Base-by-base conservation (phyloP, 2,797 vertebrate genomes). In the Ctenochaetus hawaiiensis region DNA sequence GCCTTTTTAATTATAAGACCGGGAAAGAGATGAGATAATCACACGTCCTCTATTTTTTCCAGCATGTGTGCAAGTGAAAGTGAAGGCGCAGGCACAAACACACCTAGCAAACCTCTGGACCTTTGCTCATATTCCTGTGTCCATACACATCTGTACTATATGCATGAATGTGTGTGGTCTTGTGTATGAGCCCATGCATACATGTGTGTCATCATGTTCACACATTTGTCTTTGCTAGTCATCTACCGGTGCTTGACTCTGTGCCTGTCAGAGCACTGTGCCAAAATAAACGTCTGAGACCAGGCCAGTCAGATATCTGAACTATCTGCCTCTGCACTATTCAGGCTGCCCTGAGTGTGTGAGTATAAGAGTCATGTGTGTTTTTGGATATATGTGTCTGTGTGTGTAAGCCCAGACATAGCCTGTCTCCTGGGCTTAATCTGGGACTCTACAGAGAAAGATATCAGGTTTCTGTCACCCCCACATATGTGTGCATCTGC, bases 361-460 rank as follows among this genome's bases (percentile, higher is more conserved):
- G 51, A 14, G 60, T 72, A 26, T 72, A 72, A 72, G 65, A 81
- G 67, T 80, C 47, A 18, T 59, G 72, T 87, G 82, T 78, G 64
- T 67, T 67, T 77, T 68, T 65, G 54, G 20, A 65, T 71, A 34
- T 72, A 72, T 78, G 68, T 82, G 71, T 80, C 9, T 75, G 61
- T 80, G 79, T 83, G 79, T 89, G 71, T 85, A 80, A 82, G 66
- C 57, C 80, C 84, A 87, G 88, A 90, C 79, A 20, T 68, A 61
- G 87, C 77, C 86, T 86, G 89, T 93, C 91, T 92, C 91, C 83
- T 87, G 84, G 87, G 91, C 66, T 78, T 92, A 92, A 93, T 93
- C 91, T 91, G 80, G 81, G 76, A 85, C 81, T 91, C 89, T 81
- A 83, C 67, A 70, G 73, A 76, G 87, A 34, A 75, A 76, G 82